Percentiles rank a stretch among this genome's conserved stretches.
Evolutionary conservation across 92 coral and sea anemone species (phyloP).

Genomic region (Galaxea fascicularis): DNA sequence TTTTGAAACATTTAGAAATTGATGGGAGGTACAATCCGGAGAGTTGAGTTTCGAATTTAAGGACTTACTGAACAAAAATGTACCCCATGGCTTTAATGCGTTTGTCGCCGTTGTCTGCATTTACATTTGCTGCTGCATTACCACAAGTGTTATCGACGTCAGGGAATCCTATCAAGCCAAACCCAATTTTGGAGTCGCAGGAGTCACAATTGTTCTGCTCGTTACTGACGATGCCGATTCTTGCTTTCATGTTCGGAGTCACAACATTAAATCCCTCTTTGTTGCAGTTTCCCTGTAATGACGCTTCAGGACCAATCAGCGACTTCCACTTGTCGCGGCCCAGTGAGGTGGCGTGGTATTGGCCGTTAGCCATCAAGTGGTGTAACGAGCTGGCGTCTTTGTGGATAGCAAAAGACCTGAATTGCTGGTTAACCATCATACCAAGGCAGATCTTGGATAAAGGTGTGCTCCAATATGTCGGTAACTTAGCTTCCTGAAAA

Average conservation of each 20-base stretch:
- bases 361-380: background rate
- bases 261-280: background rate
- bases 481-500: background rate
- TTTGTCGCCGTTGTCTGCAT: background rate
- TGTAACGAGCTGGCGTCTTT: background rate
- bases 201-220: background rate
- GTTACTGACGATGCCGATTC: background rate
- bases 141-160: background rate
- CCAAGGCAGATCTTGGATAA: constrained; percentile 4
- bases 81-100: background rate
- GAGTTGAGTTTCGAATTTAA: too few species aligned
- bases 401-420: background rate
- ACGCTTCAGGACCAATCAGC: background rate
- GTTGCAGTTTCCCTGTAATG: background rate
- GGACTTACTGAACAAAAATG: background rate
- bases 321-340: background rate
- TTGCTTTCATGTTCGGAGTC: background rate
- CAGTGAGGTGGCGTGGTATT: background rate
- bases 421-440: background rate
- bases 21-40: too few species aligned
- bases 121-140: background rate
- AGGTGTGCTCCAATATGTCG: background rate
- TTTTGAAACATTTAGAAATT: too few species aligned
- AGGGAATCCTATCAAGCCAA: background rate
- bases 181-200: background rate